Evolutionary conservation across 2,888 invertebrate species (phyloP), one percentile per base, ranked within the genome.

Genomic region (Mesorhabditis sp.): DNA sequence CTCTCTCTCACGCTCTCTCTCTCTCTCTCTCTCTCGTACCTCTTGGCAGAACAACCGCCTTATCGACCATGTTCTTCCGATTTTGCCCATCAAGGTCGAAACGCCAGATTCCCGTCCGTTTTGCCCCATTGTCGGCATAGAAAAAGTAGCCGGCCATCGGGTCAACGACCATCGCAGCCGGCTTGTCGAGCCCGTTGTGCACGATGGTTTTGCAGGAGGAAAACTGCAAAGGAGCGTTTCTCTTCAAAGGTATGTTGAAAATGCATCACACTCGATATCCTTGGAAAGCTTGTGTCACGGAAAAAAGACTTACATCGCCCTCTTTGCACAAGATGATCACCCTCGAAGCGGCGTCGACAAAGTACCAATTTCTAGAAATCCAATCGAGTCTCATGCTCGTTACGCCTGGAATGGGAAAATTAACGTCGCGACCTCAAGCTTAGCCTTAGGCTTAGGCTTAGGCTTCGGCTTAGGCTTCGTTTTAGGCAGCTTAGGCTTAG

Each of bases 311-410:
- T 28, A 28, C 63, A 7, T 7, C 7, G 69, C 88, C 85, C 67
- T 88, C 87, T 73, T 89, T 89, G 87, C 93, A 93, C 79, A 91
- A 88, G 87, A 91, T 91, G 78, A 93, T 89, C 86, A 90, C 89
- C 84, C 90, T 91, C 75, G 90, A 89, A 69, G 88, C 88, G 81
- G 89, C 90, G 87, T 92, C 92, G 81, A 91, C 88, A 86, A 93
- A 90, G 88, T 93, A 94, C 92, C 93, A 93, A 88, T 93, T 93
- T 80, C 90, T 90, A 15, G 92, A 90, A 70, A 93, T 88, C 94
- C 94, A 94, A 88, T 94, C 94, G 76, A 91, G 86, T 5, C 91
- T 91, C 82, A 93, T 89, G 85, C 91, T 91, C 76, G 90, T 90
- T 75, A 93, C 91, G 76, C 90, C 92, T 91, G 70, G 65, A 67